Evolutionary conservation across 2,888 invertebrate genomes (phyloP).

Genomic region (Deilephila elpenor): DNA sequence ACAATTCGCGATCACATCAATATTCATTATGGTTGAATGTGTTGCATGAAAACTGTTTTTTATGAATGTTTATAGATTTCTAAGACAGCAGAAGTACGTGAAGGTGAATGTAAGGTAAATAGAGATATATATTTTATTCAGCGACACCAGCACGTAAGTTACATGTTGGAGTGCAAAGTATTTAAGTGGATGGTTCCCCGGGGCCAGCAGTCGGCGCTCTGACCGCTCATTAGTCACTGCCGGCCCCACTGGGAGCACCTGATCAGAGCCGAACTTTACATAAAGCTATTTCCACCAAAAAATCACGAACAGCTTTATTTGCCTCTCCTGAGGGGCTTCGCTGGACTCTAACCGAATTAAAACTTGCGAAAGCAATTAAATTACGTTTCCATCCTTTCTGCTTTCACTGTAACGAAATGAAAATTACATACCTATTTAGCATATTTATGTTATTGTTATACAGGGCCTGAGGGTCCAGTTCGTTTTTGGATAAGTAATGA

Average conservation of each 20-base stretch:
- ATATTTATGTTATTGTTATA: not conserved
- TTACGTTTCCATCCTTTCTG: slow-evolving; percentile 2
- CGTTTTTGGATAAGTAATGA: not conserved
- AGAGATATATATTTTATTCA: not conserved
- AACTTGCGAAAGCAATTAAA: slow-evolving; percentile 35
- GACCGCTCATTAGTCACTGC: slow-evolving; percentile 68
- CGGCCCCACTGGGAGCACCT: slow-evolving; percentile 54
- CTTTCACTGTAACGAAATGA: slow-evolving; percentile 1
- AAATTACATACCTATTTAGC: not conserved
- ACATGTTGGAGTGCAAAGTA: slow-evolving; percentile 46
- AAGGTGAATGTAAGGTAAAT: not conserved
- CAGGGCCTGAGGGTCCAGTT: not conserved
- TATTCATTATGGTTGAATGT: not conserved
- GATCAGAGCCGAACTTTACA: slow-evolving; percentile 55
- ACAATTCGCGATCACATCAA: slow-evolving; percentile 37
- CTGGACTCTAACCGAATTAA: slow-evolving; percentile 40
- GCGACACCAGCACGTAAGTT: not conserved
- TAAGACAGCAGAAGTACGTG: not conserved
- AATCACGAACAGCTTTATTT: slow-evolving; percentile 55
- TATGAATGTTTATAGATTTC: not conserved
- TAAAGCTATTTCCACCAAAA: slow-evolving; percentile 55
- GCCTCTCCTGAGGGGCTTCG: slow-evolving; percentile 36
- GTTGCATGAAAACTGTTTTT: not conserved
- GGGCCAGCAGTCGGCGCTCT: slow-evolving; percentile 57
- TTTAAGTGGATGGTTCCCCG: slow-evolving; percentile 50